phyloP scores from a whole-genome alignment of 2,888 invertebrate genomes.

The Drosophila fulvimacula region DNA sequence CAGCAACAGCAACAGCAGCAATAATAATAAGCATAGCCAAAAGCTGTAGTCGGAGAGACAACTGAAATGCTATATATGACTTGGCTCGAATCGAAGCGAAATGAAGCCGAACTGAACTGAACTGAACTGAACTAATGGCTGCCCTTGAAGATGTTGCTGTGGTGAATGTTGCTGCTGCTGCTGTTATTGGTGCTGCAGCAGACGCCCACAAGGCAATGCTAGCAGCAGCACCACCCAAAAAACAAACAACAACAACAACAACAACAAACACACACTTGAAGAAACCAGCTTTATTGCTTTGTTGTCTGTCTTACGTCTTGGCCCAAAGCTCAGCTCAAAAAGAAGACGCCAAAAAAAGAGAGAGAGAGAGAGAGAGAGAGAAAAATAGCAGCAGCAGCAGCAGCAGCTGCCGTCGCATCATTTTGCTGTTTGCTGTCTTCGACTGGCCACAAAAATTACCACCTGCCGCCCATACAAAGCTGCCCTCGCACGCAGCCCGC shows the following conservation, averaged over 20 bases:
- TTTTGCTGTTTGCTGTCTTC: conserved; percentile 42
- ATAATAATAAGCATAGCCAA: conserved; percentile 73
- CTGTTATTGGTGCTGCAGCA: conserved; percentile 26
- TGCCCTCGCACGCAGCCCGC: conserved; percentile 40
- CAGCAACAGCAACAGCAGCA: conserved; percentile 21
- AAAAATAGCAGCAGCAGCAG: conserved; percentile 21
- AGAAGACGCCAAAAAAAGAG: conserved; percentile 60
- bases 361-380: conserved; percentile 14
- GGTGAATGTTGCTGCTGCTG: conserved; percentile 40
- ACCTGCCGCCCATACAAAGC: conserved; percentile 82
- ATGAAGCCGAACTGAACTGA: conserved; percentile 20
- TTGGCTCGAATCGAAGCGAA: conserved; percentile 47
- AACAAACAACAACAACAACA: conserved; percentile 14
- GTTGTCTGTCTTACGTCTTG: conserved; percentile 42
- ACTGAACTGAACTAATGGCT: conserved; percentile 38
- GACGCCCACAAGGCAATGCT: conserved; percentile 68
- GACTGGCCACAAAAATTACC: conserved; percentile 76
- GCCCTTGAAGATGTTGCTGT: conserved; percentile 66
- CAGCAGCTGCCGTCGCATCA: conserved; percentile 70
- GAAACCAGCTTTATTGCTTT: conserved; percentile 71
- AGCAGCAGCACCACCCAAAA: conserved; percentile 72
- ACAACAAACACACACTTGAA: conserved; percentile 7
- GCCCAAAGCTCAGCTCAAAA: conserved; percentile 54
- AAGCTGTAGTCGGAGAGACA: conserved; percentile 63
- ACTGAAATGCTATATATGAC: conserved; percentile 35